These are phyloP conservation scores for Homarus gammarus DNA, from an alignment of 2,888 invertebrate genomes.

Conservation along the genomic window DNA sequence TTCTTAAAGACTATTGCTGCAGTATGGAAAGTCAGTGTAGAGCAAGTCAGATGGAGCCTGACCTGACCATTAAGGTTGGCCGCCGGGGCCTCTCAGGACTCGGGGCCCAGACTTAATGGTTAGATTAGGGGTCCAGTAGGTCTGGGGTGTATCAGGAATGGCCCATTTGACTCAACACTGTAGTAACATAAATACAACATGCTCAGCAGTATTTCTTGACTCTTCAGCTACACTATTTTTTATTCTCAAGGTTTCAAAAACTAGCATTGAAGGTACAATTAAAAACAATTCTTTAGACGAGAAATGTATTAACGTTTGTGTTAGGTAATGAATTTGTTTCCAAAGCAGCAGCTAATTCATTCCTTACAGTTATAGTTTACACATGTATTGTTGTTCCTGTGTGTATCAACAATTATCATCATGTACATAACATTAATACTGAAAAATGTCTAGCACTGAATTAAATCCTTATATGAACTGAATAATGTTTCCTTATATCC, in stretches of 20 bases:
- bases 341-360: background rate
- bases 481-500: background rate
- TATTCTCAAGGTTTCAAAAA: background rate
- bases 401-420: conserved; percentile 34
- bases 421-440: conserved; percentile 44
- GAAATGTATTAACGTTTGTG: background rate
- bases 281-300: background rate
- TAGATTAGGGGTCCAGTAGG: too few species aligned
- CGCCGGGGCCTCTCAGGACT: too few species aligned
- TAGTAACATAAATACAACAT: too few species aligned
- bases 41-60: background rate
- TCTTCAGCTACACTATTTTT: background rate
- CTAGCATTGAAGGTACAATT: background rate
- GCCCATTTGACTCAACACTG: too few species aligned
- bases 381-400: conserved; percentile 21
- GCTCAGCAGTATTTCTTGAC: background rate
- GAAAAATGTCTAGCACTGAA: conserved; percentile 58
- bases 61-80: background rate
- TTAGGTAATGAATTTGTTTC: background rate
- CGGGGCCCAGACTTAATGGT: too few species aligned
- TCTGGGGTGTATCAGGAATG: too few species aligned
- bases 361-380: conserved; percentile 8
- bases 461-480: conserved; percentile 38
- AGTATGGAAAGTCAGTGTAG: background rate
- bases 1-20: background rate